A percentile compares a stretch with the other conserved stretches of the same genome.
Conservation (phyloP, 2,888 invertebrate genomes). For the Pyrochroa serraticornis region DNA sequence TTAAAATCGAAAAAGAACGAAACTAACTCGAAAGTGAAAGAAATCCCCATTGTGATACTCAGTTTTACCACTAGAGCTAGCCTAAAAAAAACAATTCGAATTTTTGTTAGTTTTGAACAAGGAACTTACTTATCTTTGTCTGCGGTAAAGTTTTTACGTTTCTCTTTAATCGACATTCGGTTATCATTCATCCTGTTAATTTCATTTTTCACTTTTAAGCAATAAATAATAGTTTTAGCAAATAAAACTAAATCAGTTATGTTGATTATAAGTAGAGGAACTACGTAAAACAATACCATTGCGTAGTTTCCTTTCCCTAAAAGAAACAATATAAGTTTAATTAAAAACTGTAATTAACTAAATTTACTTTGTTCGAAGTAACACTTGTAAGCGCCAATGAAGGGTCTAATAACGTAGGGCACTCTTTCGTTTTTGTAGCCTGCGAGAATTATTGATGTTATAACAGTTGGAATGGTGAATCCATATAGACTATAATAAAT, state of each 20-base stretch:
- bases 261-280: slow-evolving; percentile 67
- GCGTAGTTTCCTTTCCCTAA: slow-evolving; percentile 26
- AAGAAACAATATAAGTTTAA: slow-evolving; percentile 20
- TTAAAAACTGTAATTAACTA: slow-evolving; percentile 55
- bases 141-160: slow-evolving; percentile 60
- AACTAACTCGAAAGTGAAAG: slow-evolving; percentile 71
- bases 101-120: not conserved
- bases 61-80: slow-evolving; percentile 73
- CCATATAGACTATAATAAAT: slow-evolving; percentile 72
- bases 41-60: slow-evolving; percentile 78
- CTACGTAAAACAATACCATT: slow-evolving; percentile 32
- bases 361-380: slow-evolving; percentile 68
- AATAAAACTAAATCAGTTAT: slow-evolving; percentile 69
- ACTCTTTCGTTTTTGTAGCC: slow-evolving; percentile 61
- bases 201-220: slow-evolving; percentile 73
- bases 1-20: slow-evolving; percentile 63
- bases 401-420: slow-evolving; percentile 62
- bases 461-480: slow-evolving; percentile 68
- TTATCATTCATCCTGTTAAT: slow-evolving; percentile 64
- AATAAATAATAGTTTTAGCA: slow-evolving; percentile 70
- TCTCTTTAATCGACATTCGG: slow-evolving; percentile 63
- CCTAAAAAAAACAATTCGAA: slow-evolving; percentile 54
- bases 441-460: slow-evolving; percentile 63
- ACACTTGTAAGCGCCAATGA: slow-evolving; percentile 68
- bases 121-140: slow-evolving; percentile 69